Percentiles rank a stretch among this genome's conserved stretches.
phyloP scores from a whole-genome alignment of 2,888 invertebrate genomes.

The Itoplectis maculator region DNA sequence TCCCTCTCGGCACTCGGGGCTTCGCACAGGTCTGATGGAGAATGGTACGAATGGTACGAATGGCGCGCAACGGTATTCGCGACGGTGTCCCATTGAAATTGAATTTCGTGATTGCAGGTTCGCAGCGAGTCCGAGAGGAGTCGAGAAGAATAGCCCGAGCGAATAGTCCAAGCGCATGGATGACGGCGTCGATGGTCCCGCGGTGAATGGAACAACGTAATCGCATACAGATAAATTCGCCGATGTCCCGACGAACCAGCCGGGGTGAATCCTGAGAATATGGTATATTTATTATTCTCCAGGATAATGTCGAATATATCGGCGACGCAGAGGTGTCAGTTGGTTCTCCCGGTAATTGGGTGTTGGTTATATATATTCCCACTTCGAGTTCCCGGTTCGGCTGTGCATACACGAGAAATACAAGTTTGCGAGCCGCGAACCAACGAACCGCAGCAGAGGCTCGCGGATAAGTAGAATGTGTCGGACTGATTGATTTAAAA shows the following conservation, averaged over 20 bases:
- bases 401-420: background rate
- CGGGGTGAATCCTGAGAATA: background rate
- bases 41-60: too few species aligned
- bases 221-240: constrained; percentile 27
- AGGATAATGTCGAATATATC: too few species aligned
- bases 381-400: background rate
- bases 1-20: too few species aligned
- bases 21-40: too few species aligned
- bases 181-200: background rate
- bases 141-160: too few species aligned
- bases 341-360: background rate
- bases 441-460: background rate
- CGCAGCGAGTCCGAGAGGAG: too few species aligned
- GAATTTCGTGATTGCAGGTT: constrained; percentile 55
- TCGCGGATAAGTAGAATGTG: background rate
- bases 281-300: too few species aligned
- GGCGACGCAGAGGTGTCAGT: background rate
- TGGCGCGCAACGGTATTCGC: constrained; percentile 65
- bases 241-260: background rate
- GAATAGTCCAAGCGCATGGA: background rate
- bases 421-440: background rate
- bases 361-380: background rate
- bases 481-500: background rate
- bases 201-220: constrained; percentile 9
- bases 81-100: constrained; percentile 60